These are phyloP conservation scores for Drosophila suzukii DNA, from an alignment of 1,140 invertebrate genomes.

Conservation along the genomic window DNA sequence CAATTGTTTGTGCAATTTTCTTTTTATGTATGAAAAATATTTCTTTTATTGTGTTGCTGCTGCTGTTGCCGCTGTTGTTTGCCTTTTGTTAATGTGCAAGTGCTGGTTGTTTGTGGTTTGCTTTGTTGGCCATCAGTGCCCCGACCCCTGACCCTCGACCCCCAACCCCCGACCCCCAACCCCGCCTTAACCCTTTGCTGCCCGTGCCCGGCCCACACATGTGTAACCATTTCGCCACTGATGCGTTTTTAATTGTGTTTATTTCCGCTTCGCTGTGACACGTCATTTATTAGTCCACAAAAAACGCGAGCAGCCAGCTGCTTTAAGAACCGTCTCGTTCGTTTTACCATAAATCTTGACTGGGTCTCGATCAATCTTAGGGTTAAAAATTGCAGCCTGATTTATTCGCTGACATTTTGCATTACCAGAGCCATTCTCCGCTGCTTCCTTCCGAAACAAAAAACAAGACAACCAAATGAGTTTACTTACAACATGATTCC, in stretches of 20 bases:
- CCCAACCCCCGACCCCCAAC: neutral
- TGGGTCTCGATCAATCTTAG: slow-evolving; percentile 5
- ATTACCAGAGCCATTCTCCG: neutral
- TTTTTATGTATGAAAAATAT: slow-evolving; percentile 22
- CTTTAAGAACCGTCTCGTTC: neutral
- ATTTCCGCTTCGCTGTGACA: slow-evolving; percentile 75
- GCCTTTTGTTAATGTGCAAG: slow-evolving; percentile 36
- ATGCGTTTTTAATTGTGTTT: slow-evolving; percentile 82
- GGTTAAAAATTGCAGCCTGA: slow-evolving; percentile 19
- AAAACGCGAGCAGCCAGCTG: neutral
- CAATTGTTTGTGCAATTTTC: slow-evolving; percentile 39
- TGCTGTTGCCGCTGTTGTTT: slow-evolving; percentile 17
- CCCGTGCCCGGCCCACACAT: slow-evolving; percentile 6
- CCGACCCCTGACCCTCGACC: neutral
- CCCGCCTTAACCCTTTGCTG: slow-evolving; percentile 1
- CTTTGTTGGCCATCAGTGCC: slow-evolving; percentile 21
- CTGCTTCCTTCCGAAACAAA: neutral
- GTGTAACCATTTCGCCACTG: slow-evolving; percentile 52
- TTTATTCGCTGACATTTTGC: slow-evolving; percentile 31
- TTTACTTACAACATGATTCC: slow-evolving; percentile 10
- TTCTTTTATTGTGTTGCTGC: slow-evolving; percentile 21
- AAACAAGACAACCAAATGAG: neutral
- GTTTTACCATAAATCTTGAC: neutral
- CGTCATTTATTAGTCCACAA: slow-evolving; percentile 68
- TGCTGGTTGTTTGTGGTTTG: slow-evolving; percentile 31